phyloP scores from a whole-genome alignment of 2,113 vertebrate species.

The Nerophis ophidion region DNA sequence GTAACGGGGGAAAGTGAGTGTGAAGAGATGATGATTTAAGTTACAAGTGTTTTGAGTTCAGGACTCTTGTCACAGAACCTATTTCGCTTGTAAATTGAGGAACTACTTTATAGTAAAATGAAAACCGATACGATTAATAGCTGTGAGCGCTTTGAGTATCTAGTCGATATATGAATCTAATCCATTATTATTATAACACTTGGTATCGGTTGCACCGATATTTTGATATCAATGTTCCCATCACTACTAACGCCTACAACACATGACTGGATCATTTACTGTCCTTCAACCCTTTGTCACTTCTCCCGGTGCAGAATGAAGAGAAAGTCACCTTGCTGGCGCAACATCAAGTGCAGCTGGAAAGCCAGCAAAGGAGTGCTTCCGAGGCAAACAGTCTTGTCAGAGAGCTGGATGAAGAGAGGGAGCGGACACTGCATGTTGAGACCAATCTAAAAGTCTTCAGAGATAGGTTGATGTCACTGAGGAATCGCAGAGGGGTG shows the following conservation, averaged over 20 bases:
- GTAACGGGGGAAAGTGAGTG: too few relatives aligned
- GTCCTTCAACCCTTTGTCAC: conserved; percentile 4
- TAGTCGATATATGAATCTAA: too few relatives aligned
- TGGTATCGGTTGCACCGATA: too few relatives aligned
- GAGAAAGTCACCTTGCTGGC: conserved; percentile 65
- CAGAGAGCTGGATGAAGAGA: conserved; percentile 78
- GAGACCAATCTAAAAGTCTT: conserved; percentile 74
- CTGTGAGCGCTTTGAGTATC: too few relatives aligned
- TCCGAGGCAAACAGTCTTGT: conserved; percentile 65
- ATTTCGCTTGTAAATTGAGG: too few relatives aligned
- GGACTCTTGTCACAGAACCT: too few relatives aligned
- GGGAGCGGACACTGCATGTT: conserved; percentile 60
- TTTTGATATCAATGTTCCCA: too few relatives aligned
- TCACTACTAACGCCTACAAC: not conserved
- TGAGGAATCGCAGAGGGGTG: conserved; percentile 82
- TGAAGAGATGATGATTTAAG: too few relatives aligned
- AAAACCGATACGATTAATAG: too few relatives aligned
- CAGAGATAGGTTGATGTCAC: conserved; percentile 73
- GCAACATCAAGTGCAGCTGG: conserved; percentile 64
- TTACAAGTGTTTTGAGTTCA: too few relatives aligned
- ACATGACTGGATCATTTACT: not conserved
- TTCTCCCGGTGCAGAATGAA: conserved; percentile 75
- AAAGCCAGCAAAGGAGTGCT: conserved; percentile 50
- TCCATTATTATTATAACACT: too few relatives aligned
- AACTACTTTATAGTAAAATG: too few relatives aligned